These are phyloP conservation scores for Lates calcarifer DNA, from an alignment of 2,113 vertebrate genomes.

Conservation along the genomic window DNA sequence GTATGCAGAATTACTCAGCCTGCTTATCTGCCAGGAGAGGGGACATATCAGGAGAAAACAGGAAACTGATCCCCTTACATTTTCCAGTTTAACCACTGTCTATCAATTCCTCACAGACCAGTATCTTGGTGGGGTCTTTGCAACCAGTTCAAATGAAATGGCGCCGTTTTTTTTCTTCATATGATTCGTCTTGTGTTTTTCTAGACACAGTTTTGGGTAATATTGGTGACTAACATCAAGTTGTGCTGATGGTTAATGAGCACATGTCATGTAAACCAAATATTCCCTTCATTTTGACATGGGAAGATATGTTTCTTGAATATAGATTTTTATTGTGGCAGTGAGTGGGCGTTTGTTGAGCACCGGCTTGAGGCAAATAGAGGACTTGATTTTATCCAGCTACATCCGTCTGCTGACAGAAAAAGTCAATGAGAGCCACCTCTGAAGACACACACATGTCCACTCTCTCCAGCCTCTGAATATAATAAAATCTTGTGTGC, in stretches of 20 bases:
- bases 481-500: conserved; percentile 5
- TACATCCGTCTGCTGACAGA: conserved; percentile 35
- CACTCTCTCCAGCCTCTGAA: neutral
- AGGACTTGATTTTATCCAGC: conserved; percentile 14
- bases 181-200: neutral
- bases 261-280: neutral
- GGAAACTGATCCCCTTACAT: conserved; percentile 36
- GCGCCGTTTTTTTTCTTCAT: too few species aligned
- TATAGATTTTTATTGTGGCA: neutral
- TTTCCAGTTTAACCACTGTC: conserved; percentile 14
- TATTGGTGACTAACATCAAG: neutral
- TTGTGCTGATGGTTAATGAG: neutral
- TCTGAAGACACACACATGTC: neutral
- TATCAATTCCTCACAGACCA: neutral
- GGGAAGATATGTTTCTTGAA: neutral
- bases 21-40: conserved; percentile 21
- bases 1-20: conserved; percentile 30
- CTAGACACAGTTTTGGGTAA: neutral
- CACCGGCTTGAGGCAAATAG: neutral
- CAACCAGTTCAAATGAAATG: too few species aligned
- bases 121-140: neutral
- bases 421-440: neutral
- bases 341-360: conserved; percentile 7
- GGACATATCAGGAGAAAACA: conserved; percentile 30
- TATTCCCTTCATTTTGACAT: neutral